Evolutionary conservation across 37 sponge, comb jelly and placozoan species (phyloP).

Genomic region (Beroe forskalii): DNA sequence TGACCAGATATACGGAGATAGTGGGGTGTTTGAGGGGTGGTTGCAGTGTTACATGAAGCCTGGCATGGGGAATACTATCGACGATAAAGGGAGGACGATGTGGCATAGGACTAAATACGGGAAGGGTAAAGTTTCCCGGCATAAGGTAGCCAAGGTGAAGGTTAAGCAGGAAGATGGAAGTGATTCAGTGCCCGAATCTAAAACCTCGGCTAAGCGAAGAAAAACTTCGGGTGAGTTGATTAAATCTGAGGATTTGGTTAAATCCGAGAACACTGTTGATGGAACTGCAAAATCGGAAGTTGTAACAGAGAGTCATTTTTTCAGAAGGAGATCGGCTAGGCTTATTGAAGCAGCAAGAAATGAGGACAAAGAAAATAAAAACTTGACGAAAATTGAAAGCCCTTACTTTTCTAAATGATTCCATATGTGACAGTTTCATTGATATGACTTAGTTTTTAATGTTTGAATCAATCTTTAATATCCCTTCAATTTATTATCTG

Average conservation of each 20-base stretch:
- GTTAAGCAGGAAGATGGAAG: no score
- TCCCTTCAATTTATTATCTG: no score
- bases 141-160: not conserved
- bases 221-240: not conserved
- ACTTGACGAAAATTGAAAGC: no score
- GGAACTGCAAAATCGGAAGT: not conserved
- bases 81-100: slow-evolving; percentile 81
- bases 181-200: no score
- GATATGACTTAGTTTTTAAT: not conserved
- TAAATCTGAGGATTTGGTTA: not conserved
- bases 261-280: not conserved
- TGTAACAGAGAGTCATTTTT: not conserved
- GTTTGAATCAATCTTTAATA: not conserved
- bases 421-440: not conserved
- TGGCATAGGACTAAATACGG: slow-evolving; percentile 67
- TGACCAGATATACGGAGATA: slow-evolving; percentile 17
- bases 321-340: not conserved
- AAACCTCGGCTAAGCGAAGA: not conserved
- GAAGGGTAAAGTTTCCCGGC: not conserved
- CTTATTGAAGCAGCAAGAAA: not conserved
- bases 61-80: slow-evolving; percentile 74
- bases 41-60: slow-evolving; percentile 83
- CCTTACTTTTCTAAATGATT: no score
- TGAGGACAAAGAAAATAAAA: not conserved
- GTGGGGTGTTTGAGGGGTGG: slow-evolving; percentile 71